Percentiles rank a stretch among this genome's conserved stretches.
These are phyloP conservation scores for Tolmerus cingulatus DNA, from an alignment of 2,888 invertebrate species.

Conservation along the genomic window DNA sequence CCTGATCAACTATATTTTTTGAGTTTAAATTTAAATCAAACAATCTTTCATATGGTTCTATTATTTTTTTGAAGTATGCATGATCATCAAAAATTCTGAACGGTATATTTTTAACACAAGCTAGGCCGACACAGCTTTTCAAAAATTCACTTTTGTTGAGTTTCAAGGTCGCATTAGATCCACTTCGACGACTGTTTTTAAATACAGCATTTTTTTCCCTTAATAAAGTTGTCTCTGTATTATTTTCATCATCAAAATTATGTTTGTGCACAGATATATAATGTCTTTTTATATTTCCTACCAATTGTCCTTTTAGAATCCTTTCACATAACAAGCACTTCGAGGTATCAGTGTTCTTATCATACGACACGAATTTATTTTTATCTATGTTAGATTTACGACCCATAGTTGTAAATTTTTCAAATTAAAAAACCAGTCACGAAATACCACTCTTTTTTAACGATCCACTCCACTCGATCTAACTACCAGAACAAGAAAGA, in stretches of 20 bases:
- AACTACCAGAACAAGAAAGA: not conserved
- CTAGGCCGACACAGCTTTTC: constrained; percentile 25
- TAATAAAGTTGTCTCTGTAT: not conserved
- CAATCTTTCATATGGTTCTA: constrained; percentile 26
- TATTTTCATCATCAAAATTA: not conserved
- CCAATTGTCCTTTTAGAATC: not conserved
- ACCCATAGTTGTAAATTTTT: not conserved
- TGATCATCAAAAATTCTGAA: constrained; percentile 42
- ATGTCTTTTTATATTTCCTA: not conserved
- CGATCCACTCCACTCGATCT: not conserved
- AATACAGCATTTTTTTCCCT: not conserved
- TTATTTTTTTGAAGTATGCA: constrained; percentile 31
- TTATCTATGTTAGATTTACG: not conserved
- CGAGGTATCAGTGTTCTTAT: not conserved
- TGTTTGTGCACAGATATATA: not conserved
- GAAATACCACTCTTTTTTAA: not conserved
- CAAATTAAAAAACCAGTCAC: not conserved
- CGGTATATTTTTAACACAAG: constrained; percentile 32
- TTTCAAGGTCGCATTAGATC: not conserved
- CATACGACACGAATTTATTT: not conserved
- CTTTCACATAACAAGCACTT: not conserved
- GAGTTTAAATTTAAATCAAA: constrained; percentile 38
- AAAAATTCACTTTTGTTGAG: constrained; percentile 39
- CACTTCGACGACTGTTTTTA: not conserved
- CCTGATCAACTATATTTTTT: too few species aligned